A percentile compares a stretch with the other conserved stretches of the same genome.
Evolutionary conservation across 1,140 invertebrate species (phyloP).

Genomic region (Paraescarpia echinospica): DNA sequence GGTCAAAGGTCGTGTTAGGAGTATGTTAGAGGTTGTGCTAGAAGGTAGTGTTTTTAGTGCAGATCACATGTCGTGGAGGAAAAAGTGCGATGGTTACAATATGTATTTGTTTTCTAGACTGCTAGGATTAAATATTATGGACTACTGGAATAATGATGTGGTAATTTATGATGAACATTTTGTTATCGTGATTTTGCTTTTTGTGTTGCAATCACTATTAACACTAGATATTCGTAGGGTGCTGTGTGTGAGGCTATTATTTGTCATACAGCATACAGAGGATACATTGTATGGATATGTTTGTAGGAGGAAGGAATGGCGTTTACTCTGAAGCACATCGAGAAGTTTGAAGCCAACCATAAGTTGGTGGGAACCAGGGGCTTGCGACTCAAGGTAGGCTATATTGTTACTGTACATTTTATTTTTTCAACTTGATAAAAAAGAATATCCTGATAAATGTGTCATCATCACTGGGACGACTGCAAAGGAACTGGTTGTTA

Average conservation of each 20-base stretch:
- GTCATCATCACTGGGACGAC: background rate
- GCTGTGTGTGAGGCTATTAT: background rate
- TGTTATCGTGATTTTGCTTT: background rate
- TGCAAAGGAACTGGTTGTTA: background rate
- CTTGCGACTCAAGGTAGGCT: slow-evolving; percentile 44
- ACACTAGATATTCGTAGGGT: background rate
- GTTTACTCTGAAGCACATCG: slow-evolving; percentile 48
- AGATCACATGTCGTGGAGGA: background rate
- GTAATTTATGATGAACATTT: background rate
- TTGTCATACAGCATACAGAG: background rate
- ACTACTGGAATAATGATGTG: background rate
- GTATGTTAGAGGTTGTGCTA: slow-evolving; percentile 35
- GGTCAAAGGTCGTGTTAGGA: slow-evolving; percentile 22
- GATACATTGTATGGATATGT: background rate
- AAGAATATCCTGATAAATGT: background rate
- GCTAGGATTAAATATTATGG: background rate
- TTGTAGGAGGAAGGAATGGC: slow-evolving; percentile 36
- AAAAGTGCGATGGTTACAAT: background rate
- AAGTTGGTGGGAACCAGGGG: slow-evolving; percentile 45
- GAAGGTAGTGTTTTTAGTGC: background rate
- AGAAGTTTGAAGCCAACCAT: slow-evolving; percentile 40
- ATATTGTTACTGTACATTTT: background rate
- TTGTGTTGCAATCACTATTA: background rate
- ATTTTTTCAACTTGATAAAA: background rate
- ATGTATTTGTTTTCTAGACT: background rate